Conservation (phyloP, 2,113 vertebrate species). For the Motacilla tschutschensis region DNA sequence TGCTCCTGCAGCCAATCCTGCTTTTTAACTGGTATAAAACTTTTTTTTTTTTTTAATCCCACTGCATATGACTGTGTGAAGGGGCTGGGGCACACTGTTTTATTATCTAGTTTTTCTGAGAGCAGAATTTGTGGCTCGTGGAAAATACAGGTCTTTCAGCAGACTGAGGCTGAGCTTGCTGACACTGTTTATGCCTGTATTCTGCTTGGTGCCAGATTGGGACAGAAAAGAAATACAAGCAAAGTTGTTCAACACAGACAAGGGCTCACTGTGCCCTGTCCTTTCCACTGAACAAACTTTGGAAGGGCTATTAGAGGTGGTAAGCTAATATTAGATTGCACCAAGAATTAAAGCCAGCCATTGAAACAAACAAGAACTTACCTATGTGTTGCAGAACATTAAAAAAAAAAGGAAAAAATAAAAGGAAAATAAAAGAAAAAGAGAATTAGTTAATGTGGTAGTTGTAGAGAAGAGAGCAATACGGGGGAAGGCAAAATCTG, state of each 20-base stretch:
- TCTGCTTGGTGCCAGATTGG: conserved; percentile 13
- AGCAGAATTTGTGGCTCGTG: background rate
- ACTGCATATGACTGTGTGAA: background rate
- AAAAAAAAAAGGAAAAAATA: no score
- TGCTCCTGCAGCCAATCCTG: background rate
- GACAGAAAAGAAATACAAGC: conserved; percentile 34
- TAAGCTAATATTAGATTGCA: conserved; percentile 28
- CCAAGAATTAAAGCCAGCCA: background rate
- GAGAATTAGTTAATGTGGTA: background rate
- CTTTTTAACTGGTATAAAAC: background rate
- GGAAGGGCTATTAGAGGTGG: background rate
- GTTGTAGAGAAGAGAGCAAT: background rate
- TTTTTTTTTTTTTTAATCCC: background rate
- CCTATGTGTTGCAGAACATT: background rate
- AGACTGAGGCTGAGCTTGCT: background rate
- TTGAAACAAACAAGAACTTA: conserved; percentile 18
- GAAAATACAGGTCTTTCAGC: background rate
- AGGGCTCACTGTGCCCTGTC: conserved; percentile 46
- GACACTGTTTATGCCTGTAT: background rate
- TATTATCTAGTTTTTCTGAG: background rate
- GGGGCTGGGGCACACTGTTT: background rate
- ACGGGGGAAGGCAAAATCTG: background rate
- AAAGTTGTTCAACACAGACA: conserved; percentile 36
- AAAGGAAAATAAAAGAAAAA: background rate
- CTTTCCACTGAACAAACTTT: conserved; percentile 45